Conservation (phyloP, 2,888 invertebrate genomes). For the Lymantria dispar region DNA sequence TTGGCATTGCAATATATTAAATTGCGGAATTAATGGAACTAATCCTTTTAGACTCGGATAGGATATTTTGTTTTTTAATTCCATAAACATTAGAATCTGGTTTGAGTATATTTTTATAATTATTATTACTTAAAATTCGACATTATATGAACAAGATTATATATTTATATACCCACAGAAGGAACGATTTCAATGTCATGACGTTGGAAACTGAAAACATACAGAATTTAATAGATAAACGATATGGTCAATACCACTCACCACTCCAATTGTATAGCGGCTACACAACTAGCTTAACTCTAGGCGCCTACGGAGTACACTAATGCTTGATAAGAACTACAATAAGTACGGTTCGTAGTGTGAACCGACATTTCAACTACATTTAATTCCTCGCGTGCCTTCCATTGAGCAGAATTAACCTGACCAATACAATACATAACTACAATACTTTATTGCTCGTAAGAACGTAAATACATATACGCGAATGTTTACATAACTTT, state of each 20-base stretch:
- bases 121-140: no score
- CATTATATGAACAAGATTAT: no score
- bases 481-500: conserved; percentile 3
- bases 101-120: no score
- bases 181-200: no score
- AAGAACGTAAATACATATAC: conserved; percentile 41
- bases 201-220: no score
- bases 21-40: no score
- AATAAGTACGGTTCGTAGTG: conserved; percentile 37
- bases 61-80: no score
- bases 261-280: conserved; percentile 28
- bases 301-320: conserved; percentile 62
- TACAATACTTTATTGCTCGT: conserved; percentile 55
- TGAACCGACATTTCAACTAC: conserved; percentile 51
- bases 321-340: conserved; percentile 55
- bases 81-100: no score
- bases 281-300: conserved; percentile 63
- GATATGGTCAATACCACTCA: conserved; percentile 18
- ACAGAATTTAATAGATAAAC: no score
- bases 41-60: no score
- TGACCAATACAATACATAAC: conserved; percentile 53
- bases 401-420: conserved; percentile 62
- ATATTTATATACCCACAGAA: no score
- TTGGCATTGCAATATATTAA: neutral
- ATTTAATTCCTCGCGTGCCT: conserved; percentile 77